Conservation (phyloP, 2,888 invertebrate species). For the Drosophila paracracens region DNA sequence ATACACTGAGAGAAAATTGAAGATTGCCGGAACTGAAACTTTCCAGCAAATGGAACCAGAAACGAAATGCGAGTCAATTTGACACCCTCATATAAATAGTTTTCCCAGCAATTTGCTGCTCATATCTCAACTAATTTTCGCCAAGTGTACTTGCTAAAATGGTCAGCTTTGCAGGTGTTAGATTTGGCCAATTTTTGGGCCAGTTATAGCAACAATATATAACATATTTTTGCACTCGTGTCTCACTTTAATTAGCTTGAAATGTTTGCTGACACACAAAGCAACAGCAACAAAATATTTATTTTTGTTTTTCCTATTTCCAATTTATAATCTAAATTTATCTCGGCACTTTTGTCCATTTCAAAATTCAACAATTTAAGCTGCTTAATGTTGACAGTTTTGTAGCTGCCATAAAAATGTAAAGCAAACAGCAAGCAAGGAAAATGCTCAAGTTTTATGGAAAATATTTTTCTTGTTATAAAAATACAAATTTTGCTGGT, state of each 20-base stretch:
- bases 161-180: neutral
- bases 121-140: neutral
- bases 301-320: neutral
- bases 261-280: constrained; percentile 32
- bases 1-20: neutral
- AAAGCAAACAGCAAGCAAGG: constrained; percentile 23
- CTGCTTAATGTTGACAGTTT: constrained; percentile 15
- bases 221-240: constrained; percentile 8
- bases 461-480: constrained; percentile 9
- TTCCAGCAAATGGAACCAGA: too few relatives aligned
- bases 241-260: constrained; percentile 53
- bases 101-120: neutral
- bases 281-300: neutral
- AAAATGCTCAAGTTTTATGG: constrained; percentile 10
- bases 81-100: neutral
- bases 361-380: constrained; percentile 1
- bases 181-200: constrained; percentile 29
- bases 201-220: constrained; percentile 14
- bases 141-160: neutral
- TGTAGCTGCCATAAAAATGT: constrained; percentile 1
- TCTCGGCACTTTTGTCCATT: neutral
- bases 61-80: neutral
- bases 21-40: too few relatives aligned
- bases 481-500: constrained; percentile 12
- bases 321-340: neutral